Conservation (phyloP, 2,113 vertebrate genomes). For the Lathamus discolor region DNA sequence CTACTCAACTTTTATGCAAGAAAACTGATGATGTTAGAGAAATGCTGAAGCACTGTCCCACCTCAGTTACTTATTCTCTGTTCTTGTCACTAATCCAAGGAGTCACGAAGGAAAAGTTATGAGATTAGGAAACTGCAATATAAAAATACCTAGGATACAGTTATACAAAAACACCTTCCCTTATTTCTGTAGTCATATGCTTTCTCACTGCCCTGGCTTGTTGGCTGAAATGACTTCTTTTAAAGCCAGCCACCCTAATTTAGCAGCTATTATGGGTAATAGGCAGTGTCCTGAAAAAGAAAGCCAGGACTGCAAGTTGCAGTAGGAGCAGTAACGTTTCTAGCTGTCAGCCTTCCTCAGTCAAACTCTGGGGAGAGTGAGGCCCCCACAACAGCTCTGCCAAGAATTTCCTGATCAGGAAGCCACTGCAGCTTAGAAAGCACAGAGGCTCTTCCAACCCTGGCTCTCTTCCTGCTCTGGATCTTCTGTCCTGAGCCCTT, state of each 20-base stretch:
- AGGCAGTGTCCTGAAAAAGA: not conserved
- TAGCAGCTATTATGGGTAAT: not conserved
- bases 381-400: not conserved
- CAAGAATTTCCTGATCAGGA: not conserved
- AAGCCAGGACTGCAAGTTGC: not conserved
- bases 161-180: not conserved
- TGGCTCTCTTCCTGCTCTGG: not conserved
- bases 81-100: not conserved
- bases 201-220: not conserved
- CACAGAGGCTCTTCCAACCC: not conserved
- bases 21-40: not conserved
- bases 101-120: not conserved
- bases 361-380: not conserved
- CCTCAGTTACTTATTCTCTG: not conserved
- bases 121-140: not conserved
- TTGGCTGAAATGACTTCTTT: not conserved
- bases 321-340: not conserved
- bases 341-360: not conserved
- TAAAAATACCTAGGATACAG: not conserved
- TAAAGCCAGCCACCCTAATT: not conserved
- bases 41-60: not conserved
- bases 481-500: not conserved
- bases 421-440: not conserved
- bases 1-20: not conserved
- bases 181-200: not conserved